Evolutionary conservation across 2,113 vertebrate genomes (phyloP), one percentile per base, ranked within the genome.

Genomic region (Motacilla alba): DNA sequence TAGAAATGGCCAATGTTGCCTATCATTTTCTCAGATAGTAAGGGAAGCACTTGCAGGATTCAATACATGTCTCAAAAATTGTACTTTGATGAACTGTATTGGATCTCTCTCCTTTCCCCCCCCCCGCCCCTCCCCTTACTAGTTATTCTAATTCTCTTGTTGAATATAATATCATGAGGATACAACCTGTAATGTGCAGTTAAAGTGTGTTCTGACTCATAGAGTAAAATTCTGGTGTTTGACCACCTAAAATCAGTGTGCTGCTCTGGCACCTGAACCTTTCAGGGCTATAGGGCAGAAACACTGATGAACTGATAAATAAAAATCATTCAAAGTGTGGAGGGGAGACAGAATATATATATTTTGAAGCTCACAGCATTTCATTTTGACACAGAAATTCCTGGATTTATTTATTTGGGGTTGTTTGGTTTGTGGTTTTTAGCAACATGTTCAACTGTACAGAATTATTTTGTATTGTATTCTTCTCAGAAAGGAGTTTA

Each of bases 51-150:
- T 82, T 82, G 20, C 10, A 79, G 46, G 24, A 60, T 64, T 83
- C 30, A 64, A 20, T 64, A 27, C 7, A 5, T 52, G 43, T 64
- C 35, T 43, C 39, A 75, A 75, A 78, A 90, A 35, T 0, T 56
- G 14, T 63, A 19, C 4, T 18, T 11, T n/a, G 14, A 69, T 86
- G 31, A 68, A 35, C 5, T 90, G 31, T 4, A 35, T 62, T 75
- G 59, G 13, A 55, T 58, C 0, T 35, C 9, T 37, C 6, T 46
- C 31, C 0, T 55, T 10, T 7, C 0, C 22, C 15, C n/a, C n/a
- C 35, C 35, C 35, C 35, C 35, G 35, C 14, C 6, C 11, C 10
- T 24, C 18, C 5, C 9, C 8, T 31, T 9, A 2, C 9, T 50
- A 30, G 6, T 63, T 64, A 35, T 35, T 35, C 35, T 35, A 37